Evolutionary conservation across 2,113 vertebrate genomes (phyloP).

Genomic region (Glaucidium brasilianum): DNA sequence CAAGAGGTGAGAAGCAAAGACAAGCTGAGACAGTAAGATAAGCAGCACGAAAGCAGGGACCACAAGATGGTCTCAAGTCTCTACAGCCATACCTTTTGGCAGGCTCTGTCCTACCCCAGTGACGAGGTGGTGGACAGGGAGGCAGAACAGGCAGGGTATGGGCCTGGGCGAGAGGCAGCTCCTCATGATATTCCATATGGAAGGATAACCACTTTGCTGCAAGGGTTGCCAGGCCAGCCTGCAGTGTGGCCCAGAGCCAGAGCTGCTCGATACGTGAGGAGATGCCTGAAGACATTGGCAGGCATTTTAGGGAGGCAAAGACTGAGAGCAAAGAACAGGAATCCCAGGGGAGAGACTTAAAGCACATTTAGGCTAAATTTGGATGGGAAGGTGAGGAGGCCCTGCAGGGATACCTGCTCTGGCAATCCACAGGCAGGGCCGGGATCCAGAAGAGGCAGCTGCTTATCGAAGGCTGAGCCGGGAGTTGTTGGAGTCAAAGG

Average conservation of each 20-base stretch:
- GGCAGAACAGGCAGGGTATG: not conserved
- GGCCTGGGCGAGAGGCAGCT: accelerated
- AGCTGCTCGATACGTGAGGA: not conserved
- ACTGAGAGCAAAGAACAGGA: slow-evolving; percentile 7
- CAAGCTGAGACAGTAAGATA: not conserved
- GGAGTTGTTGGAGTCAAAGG: not conserved
- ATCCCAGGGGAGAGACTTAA: not conserved
- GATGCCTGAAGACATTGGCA: slow-evolving; percentile 43
- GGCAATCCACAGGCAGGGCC: not conserved
- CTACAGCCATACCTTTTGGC: not conserved
- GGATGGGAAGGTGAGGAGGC: slow-evolving; percentile 9
- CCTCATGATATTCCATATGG: not conserved
- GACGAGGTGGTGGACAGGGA: not conserved
- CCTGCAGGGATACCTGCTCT: slow-evolving; percentile 31
- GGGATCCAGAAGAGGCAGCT: slow-evolving; percentile 15
- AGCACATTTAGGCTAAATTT: slow-evolving; percentile 33
- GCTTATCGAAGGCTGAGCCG: slow-evolving; percentile 20
- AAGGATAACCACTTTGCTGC: not conserved
- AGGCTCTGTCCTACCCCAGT: not conserved
- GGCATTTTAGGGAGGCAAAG: slow-evolving; percentile 22
- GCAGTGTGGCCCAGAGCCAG: slow-evolving; percentile 31
- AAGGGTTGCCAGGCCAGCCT: not conserved
- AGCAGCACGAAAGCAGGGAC: not conserved
- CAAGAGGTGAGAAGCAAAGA: not conserved
- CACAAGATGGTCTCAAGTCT: not conserved